Conservation (phyloP, 2,113 vertebrate species). For the Hippocampus mohnikei region DNA sequence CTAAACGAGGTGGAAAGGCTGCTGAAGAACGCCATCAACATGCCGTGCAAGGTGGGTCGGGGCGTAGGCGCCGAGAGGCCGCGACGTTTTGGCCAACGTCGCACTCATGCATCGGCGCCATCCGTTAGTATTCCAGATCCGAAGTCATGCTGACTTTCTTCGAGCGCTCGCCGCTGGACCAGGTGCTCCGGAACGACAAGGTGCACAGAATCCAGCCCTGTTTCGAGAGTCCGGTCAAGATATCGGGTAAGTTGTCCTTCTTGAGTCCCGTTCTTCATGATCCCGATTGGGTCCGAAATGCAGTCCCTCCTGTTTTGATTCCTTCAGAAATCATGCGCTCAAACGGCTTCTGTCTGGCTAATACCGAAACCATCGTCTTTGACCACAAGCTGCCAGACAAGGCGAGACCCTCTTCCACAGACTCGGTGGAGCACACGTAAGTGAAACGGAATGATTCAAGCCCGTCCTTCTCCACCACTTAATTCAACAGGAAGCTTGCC, state of each 20-base stretch:
- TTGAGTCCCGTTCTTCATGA: not conserved
- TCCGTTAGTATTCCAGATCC: conserved; percentile 87
- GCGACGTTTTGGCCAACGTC: not conserved
- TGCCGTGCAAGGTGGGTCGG: conserved; percentile 86
- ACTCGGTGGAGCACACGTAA: conserved; percentile 83
- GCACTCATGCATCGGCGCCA: not conserved
- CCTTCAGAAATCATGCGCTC: conserved; percentile 93
- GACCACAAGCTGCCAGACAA: conserved; percentile 84
- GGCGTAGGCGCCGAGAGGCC: not conserved
- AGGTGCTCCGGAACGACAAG: conserved; percentile 91
- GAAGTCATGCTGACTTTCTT: conserved; percentile 97
- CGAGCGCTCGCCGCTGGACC: conserved; percentile 92
- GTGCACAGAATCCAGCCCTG: conserved; percentile 93
- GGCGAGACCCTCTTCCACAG: conserved; percentile 82
- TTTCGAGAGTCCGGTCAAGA: conserved; percentile 90
- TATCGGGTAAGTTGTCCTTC: conserved; percentile 79
- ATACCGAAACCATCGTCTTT: conserved; percentile 95
- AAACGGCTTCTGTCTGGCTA: conserved; percentile 96
- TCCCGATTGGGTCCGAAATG: not conserved
- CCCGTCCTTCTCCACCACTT: conserved; percentile 13
- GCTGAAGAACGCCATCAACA: conserved; percentile 86
- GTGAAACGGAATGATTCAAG: conserved; percentile 45
- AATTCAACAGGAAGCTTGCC: conserved; percentile 59
- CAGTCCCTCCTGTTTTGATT: not conserved
- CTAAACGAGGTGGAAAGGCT: conserved; percentile 92